A percentile compares a stretch with the other conserved stretches of the same genome.
Conservation (phyloP, 2,113 vertebrate species). For the Polypterus senegalus region DNA sequence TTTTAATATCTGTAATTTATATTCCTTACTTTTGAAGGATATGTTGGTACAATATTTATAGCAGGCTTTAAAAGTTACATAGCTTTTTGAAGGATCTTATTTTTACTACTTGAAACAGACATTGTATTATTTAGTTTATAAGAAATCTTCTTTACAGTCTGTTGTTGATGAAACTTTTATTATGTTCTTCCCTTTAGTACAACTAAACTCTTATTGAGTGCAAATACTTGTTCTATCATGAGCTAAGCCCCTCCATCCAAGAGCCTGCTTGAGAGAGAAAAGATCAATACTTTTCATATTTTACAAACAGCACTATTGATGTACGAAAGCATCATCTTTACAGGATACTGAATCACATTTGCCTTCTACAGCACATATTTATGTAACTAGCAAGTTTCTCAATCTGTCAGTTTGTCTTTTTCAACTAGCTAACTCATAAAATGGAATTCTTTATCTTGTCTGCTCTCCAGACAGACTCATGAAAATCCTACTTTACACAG, state of each 20-base stretch:
- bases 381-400: conserved; percentile 37
- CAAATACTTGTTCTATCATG: conserved; percentile 43
- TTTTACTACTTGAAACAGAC: too few relatives aligned
- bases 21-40: too few relatives aligned
- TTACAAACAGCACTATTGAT: conserved; percentile 46
- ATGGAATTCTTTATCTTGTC: conserved; percentile 10
- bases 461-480: too few relatives aligned
- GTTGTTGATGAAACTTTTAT: conserved; percentile 10
- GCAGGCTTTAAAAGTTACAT: too few relatives aligned
- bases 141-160: not conserved
- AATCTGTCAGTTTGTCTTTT: conserved; percentile 17
- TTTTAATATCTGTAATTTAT: too few relatives aligned
- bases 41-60: too few relatives aligned
- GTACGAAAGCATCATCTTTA: conserved; percentile 19
- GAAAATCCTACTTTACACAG: too few relatives aligned
- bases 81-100: too few relatives aligned
- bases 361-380: conserved; percentile 31
- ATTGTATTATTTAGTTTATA: too few relatives aligned
- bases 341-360: conserved; percentile 20
- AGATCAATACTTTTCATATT: conserved; percentile 59
- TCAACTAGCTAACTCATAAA: conserved; percentile 19
- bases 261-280: conserved; percentile 37
- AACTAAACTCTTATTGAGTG: conserved; percentile 37
- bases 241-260: conserved; percentile 26
- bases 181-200: conserved; percentile 34